Evolutionary conservation across 2,888 invertebrate genomes (phyloP).

Genomic region (Dasysyrphus albostriatus): DNA sequence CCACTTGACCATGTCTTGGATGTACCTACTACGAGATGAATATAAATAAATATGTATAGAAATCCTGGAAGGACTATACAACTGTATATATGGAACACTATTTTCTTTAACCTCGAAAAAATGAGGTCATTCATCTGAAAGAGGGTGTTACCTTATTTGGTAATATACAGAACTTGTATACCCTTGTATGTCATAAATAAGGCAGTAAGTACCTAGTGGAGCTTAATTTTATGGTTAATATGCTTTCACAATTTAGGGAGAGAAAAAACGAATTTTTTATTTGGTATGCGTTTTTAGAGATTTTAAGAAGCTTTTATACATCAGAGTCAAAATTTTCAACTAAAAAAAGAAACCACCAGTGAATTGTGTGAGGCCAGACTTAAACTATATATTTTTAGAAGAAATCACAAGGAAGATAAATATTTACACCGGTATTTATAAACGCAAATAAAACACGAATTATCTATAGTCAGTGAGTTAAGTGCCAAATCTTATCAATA

Average conservation of each 20-base stretch:
- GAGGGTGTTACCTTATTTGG: slow-evolving; percentile 1
- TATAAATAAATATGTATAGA: not conserved
- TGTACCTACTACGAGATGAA: not conserved
- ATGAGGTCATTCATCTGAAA: slow-evolving; percentile 34
- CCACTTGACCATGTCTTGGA: slow-evolving; percentile 47
- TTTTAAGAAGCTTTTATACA: too few species aligned
- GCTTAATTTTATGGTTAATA: slow-evolving; percentile 7
- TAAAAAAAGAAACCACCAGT: too few species aligned
- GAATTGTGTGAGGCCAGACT: too few species aligned
- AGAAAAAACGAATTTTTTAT: too few species aligned
- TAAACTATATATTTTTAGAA: too few species aligned
- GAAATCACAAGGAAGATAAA: too few species aligned
- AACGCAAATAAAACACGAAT: too few species aligned
- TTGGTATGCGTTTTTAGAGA: too few species aligned
- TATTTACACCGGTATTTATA: too few species aligned
- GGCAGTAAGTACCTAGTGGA: not conserved
- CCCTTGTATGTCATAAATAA: not conserved
- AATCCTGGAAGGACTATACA: not conserved
- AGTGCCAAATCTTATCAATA: too few species aligned
- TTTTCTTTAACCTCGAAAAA: not conserved
- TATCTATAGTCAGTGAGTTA: too few species aligned
- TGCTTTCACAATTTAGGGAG: not conserved
- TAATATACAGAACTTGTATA: not conserved
- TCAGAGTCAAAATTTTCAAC: too few species aligned
- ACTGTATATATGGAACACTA: not conserved